phyloP scores from a whole-genome alignment of 2,888 invertebrate genomes.

The Caenorhabditis japonica region DNA sequence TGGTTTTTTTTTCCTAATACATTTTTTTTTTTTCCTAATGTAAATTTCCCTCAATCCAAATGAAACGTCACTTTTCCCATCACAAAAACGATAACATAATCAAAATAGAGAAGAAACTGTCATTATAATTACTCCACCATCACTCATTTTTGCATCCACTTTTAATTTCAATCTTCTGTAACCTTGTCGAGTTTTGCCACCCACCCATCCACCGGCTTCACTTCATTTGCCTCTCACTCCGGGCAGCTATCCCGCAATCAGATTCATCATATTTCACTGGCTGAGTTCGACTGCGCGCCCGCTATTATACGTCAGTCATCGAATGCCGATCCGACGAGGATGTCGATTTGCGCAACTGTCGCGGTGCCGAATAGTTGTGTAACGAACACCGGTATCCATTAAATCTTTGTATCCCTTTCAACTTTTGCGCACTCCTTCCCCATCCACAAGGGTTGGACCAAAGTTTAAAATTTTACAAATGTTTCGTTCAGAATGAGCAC shows the following conservation, averaged over 20 bases:
- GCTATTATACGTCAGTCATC: constrained; percentile 42
- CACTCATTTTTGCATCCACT: constrained; percentile 27
- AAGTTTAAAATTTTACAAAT: constrained; percentile 38
- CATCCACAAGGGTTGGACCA: constrained; percentile 13
- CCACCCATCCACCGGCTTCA: too few species aligned
- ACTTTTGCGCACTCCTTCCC: constrained; percentile 47
- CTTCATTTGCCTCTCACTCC: too few species aligned
- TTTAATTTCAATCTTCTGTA: constrained; percentile 33
- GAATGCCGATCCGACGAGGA: constrained; percentile 2
- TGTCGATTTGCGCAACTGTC: constrained; percentile 41
- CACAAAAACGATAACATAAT: constrained; percentile 16
- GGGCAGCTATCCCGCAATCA: constrained; percentile 34
- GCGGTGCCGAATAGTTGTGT: constrained; percentile 32
- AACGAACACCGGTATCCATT: constrained; percentile 52
- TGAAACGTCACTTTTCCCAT: too few species aligned
- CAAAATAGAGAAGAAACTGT: constrained; percentile 21
- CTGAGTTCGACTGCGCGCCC: constrained; percentile 34
- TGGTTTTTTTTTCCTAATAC: neutral
- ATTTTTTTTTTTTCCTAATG: neutral
- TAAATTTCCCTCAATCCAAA: too few species aligned
- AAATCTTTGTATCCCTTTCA: constrained; percentile 45
- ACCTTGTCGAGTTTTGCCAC: constrained; percentile 39
- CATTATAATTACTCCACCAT: constrained; percentile 17
- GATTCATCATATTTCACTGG: constrained; percentile 49
- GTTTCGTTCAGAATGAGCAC: too few species aligned